Percentiles rank a stretch among this genome's conserved stretches.
Evolutionary conservation across 2,888 invertebrate genomes (phyloP).

Genomic region (Ecdyonurus torrentis): DNA sequence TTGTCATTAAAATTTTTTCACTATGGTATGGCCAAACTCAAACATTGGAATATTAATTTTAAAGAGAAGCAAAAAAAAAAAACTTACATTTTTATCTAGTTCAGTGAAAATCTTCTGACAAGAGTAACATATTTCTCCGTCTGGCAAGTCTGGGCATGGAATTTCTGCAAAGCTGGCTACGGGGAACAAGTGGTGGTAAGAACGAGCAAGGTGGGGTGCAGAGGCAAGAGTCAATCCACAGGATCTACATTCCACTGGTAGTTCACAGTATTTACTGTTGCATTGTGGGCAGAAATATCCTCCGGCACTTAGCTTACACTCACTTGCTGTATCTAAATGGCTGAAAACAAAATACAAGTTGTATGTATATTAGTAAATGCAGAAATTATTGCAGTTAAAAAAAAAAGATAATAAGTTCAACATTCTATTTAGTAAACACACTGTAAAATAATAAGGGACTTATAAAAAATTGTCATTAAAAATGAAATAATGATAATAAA

Average conservation of each 20-base stretch:
- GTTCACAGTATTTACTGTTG: constrained; percentile 91
- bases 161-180: constrained; percentile 70
- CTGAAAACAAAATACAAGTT: constrained; percentile 29
- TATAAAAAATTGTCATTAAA: too few species aligned
- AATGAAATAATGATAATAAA: too few species aligned
- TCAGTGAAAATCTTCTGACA: constrained; percentile 52
- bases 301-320: constrained; percentile 41
- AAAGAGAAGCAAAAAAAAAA: too few species aligned
- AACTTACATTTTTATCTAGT: constrained; percentile 52
- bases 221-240: constrained; percentile 93
- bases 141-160: constrained; percentile 32
- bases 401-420: background rate
- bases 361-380: background rate
- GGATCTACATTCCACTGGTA: constrained; percentile 91
- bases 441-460: background rate
- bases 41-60: too few species aligned
- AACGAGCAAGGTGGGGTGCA: constrained; percentile 92
- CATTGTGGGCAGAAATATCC: constrained; percentile 92
- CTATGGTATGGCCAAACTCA: too few species aligned
- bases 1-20: too few species aligned
- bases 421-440: background rate
- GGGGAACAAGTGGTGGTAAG: constrained; percentile 95
- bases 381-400: background rate
- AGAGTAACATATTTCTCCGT: constrained; percentile 47
- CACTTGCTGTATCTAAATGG: constrained; percentile 46